Evolutionary conservation across 2,113 vertebrate species (phyloP).

Genomic region (Promerops cafer): DNA sequence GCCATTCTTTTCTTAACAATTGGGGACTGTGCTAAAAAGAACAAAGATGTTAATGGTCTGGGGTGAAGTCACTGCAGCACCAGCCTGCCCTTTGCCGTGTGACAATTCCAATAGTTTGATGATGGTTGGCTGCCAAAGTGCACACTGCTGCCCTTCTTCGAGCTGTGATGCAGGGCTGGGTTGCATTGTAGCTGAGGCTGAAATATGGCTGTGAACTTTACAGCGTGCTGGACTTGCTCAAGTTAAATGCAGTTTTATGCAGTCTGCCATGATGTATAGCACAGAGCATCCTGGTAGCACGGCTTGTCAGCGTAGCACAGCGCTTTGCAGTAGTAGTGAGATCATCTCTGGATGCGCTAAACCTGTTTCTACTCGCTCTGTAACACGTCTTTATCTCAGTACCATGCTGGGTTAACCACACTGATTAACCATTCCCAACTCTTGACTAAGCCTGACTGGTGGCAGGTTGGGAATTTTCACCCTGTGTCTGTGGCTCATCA

Average conservation of each 20-base stretch:
- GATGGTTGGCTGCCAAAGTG: background rate
- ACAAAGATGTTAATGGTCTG: background rate
- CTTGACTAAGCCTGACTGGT: background rate
- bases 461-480: background rate
- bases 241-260: fast-evolving
- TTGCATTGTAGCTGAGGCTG: background rate
- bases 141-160: background rate
- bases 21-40: background rate
- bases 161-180: background rate
- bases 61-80: background rate
- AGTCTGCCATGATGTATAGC: background rate
- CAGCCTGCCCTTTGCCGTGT: background rate
- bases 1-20: background rate
- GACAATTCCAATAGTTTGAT: background rate
- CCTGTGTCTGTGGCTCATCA: background rate
- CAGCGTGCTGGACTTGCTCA: background rate
- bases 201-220: background rate
- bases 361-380: background rate
- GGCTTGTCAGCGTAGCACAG: background rate
- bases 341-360: background rate
- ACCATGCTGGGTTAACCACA: background rate
- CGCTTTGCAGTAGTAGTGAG: fast-evolving
- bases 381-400: background rate
- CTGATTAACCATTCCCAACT: background rate
- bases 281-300: background rate